Evolutionary conservation across 92 coral and sea anemone genomes (phyloP).

Genomic region (Porites divaricata): DNA sequence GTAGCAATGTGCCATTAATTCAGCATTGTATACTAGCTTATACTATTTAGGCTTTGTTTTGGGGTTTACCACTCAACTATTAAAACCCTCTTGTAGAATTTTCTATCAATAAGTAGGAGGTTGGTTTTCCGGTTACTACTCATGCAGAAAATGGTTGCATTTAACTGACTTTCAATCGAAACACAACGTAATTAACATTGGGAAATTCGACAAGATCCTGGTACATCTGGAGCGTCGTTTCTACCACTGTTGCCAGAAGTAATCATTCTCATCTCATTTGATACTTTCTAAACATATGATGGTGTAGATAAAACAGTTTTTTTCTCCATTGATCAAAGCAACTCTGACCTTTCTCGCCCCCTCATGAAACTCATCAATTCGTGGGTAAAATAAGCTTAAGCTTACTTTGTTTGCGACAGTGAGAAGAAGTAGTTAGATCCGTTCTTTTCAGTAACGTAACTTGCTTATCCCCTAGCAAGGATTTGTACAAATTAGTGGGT

Average conservation of each 20-base stretch:
- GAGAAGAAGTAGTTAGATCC: slow-evolving; percentile 8
- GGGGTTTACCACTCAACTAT: not conserved
- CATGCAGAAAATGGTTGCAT: slow-evolving; percentile 8
- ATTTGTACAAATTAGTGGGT: slow-evolving; percentile 16
- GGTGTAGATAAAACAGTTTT: not conserved
- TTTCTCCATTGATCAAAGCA: not conserved
- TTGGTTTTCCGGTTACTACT: slow-evolving; percentile 1
- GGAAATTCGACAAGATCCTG: slow-evolving; percentile 3
- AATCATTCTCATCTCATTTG: not conserved
- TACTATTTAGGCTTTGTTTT: not conserved
- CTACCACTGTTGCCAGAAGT: not conserved
- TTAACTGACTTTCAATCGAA: slow-evolving; percentile 12
- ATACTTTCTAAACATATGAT: not conserved
- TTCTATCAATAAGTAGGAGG: not conserved
- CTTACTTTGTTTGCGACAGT: not conserved
- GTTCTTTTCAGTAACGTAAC: not conserved
- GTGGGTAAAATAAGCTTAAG: not conserved
- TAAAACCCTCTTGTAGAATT: not conserved
- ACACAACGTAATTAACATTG: slow-evolving; percentile 23
- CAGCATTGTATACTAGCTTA: slow-evolving; percentile 6
- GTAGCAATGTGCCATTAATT: not conserved
- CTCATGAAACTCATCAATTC: not conserved
- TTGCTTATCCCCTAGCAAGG: too few species aligned
- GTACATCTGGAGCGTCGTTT: not conserved
- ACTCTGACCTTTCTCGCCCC: not conserved